phyloP scores from a whole-genome alignment of 35 echinoderm and acorn worm species.

The Hemicentrotus pulcherrimus region DNA sequence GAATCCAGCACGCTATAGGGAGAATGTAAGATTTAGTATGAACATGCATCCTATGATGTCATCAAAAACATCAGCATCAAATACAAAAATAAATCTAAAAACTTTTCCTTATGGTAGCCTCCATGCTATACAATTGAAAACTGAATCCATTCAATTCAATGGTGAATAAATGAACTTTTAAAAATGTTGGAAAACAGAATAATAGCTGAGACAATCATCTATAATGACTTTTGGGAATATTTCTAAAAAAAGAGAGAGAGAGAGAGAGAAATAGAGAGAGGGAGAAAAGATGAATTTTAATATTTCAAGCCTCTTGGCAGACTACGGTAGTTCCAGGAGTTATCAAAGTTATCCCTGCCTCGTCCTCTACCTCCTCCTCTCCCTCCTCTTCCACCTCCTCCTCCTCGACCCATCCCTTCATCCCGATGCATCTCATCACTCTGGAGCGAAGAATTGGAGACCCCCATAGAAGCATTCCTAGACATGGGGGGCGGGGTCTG shows the following conservation, averaged over 20 bases:
- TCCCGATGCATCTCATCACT: constrained; percentile 48
- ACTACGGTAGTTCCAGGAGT: constrained; percentile 88
- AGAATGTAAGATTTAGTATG: neutral
- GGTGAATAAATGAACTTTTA: neutral
- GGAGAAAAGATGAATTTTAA: constrained; percentile 9
- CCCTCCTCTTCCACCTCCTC: constrained; percentile 2
- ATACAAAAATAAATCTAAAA: constrained; percentile 12
- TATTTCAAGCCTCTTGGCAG: constrained; percentile 82
- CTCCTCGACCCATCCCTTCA: constrained; percentile 27
- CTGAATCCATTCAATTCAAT: neutral
- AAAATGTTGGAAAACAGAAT: neutral
- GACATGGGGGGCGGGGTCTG: constrained; percentile 78
- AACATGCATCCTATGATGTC: neutral
- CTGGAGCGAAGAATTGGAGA: constrained; percentile 77
- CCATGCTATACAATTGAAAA: neutral
- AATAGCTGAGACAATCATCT: neutral
- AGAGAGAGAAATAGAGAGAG: neutral
- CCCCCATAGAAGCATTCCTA: constrained; percentile 57
- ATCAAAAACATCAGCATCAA: constrained; percentile 3
- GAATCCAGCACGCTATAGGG: neutral
- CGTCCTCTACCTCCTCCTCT: neutral
- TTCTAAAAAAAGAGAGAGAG: too few relatives aligned
- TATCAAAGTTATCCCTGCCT: constrained; percentile 64
- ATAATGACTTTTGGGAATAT: too few relatives aligned
- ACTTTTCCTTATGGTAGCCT: neutral